Base-by-base conservation (phyloP, 2,888 invertebrate species). In the Orthosia incerta region DNA sequence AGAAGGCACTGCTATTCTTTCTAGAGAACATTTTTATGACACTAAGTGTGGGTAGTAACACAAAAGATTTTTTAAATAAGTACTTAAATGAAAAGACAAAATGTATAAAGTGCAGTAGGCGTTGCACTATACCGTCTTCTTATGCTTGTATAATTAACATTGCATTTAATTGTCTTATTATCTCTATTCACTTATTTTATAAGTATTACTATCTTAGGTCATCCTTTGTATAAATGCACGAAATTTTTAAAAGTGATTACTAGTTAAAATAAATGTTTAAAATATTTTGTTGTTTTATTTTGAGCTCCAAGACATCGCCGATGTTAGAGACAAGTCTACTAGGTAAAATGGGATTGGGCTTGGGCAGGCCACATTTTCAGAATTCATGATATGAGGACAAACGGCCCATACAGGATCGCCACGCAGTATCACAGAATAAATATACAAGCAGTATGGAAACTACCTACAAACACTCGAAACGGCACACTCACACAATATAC, bases 251-350 rank as follows among this genome's bases (percentile, higher is more conserved):
- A 62, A 76, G 84, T 85, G 53, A 70, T 74, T 48, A 53, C 20
- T 83, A 83, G 80, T 57, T 83, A 18, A 83, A 83, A 80, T 81
- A 81, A 81, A 81, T 83, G 75, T 80, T 74, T 46, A 31, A 70
- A 65, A 64, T 13, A 11, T 9, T 31, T 68, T 12, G 15, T 20
- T 48, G 39, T 53, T 78, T 26, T 7, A 50, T 55, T 59, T 51
- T 51, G 7, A 7, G 39, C 9, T 39, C 39, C 39, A 39, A 39
- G 39, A 39, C 1, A 9, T 9, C 9, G 7, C 39, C 39, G 39
- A 39, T 39, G 9, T 39, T 39, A 9, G 39, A 39, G 39, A 9
- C 39, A 39, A 39, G 9, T 39, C 39, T 39, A 39, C 39, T 39
- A 39, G 39, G 39, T 39, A 39, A 39, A 39, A 39, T 39, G 9